Base-by-base conservation (phyloP, 1,140 invertebrate genomes). In the Ceratina australensis region DNA sequence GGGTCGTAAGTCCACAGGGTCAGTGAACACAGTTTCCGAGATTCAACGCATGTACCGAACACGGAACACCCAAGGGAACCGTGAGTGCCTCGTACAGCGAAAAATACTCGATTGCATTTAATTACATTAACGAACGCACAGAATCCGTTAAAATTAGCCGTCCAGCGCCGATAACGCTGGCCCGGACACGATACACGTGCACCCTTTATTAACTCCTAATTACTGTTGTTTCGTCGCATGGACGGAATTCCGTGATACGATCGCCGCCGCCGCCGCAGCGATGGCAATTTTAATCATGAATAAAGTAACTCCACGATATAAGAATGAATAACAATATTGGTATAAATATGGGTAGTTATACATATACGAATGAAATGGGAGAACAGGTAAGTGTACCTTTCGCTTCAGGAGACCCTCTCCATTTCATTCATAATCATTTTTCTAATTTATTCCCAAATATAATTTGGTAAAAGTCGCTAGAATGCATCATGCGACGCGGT, bases 1-100 rank as follows among this genome's bases (percentile, higher is more conserved):
- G 82, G 78, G 65, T 88, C 64, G 56, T 86, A 65, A 87, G 83
- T 71, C 26, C 33, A 57, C 65, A 52, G 74, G 64, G 69, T 76
- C 80, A 60, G 50, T 61, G 74, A 72, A 74, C 74, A 87, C 54
- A 24, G 3, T 60, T 85, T 73, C 49, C 54, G 33, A 49, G 33
- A 59, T 13, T 13, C 49, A 15, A 64, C 42, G 0, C 0, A 16
- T 8, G 65, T 72, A 68, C 61, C 71, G 28, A n/a, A 59, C 76
- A 75, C 56, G 61, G 74, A 82, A 71, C 72, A 75, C 71, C 80
- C 71, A 49, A 20, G 76, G 69, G 80, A 16, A 24, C 20, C 16
- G 8, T 18, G 22, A 4, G 49, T 24, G 59, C 18, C 12, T 42
- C 28, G 57, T 22, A 22, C 50, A 57, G 13, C 22, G 24, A 72